Evolutionary conservation across 1,140 invertebrate genomes (phyloP), one percentile per base, ranked within the genome.

Genomic region (Lepidurus apus): DNA sequence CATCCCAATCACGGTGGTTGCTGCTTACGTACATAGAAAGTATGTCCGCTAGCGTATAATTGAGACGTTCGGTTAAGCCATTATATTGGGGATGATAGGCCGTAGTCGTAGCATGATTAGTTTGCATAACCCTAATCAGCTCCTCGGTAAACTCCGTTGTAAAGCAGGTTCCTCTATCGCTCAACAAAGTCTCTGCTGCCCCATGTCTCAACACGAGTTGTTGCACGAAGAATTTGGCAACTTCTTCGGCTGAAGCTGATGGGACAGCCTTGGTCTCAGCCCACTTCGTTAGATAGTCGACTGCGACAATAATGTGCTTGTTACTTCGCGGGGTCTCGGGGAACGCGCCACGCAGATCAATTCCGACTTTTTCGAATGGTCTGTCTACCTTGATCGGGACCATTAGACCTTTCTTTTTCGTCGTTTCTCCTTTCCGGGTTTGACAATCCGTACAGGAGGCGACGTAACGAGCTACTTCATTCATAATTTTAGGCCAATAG

Each of bases 71-170:
- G 13, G 75, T 21, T 73, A 10, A 26, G 17, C 80, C 81, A 75
- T 81, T 81, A 21, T 9, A 74, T 24, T 79, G 73, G 7, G 81
- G 81, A 13, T 80, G 74, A 42, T 77, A 82, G 3, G 77, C 10
- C 1, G 74, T 44, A 42, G 81, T 34, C 26, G 26, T 34, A 34
- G 26, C 26, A 3, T 34, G 26, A 34, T 34, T 34, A 34, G 26
- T 34, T 82, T 7, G 34, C 26, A 34, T 34, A 0, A 34, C 26
- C 26, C 26, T 34, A 34, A 34, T 34, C 26, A 34, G 26, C 2
- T 34, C 26, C 26, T 34, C 26, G 26, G 26, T 34, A 34, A 34
- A 34, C 26, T 34, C 26, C 2, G 26, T 2, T 34, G 26, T 34
- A 2, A 34, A 34, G 26, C 26, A 34, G 26, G 26, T 34, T 2